phyloP scores from a whole-genome alignment of 2,888 invertebrate species.

The Lepidonotus clava region DNA sequence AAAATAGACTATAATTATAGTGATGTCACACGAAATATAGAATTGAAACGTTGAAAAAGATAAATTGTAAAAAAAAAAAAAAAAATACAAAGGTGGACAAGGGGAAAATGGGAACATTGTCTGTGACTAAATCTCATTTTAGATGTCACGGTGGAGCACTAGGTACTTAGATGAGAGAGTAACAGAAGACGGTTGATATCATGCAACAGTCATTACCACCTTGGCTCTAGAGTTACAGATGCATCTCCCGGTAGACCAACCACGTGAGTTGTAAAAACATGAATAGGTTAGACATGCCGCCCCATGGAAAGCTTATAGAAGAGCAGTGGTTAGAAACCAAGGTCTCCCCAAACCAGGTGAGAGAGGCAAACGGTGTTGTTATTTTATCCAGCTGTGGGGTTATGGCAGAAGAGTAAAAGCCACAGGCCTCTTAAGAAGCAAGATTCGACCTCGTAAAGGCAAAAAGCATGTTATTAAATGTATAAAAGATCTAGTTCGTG shows the following conservation, averaged over 20 bases:
- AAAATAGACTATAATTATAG: background rate
- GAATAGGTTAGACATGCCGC: slow-evolving; percentile 6
- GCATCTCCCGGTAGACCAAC: slow-evolving; percentile 39
- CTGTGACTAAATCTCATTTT: background rate
- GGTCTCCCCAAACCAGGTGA: slow-evolving; percentile 33
- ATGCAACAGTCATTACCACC: slow-evolving; percentile 41
- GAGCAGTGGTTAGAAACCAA: background rate
- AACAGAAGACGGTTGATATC: slow-evolving; percentile 22
- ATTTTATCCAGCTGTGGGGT: slow-evolving; percentile 27
- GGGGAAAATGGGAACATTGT: slow-evolving; percentile 3
- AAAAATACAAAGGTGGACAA: background rate
- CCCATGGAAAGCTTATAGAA: slow-evolving; percentile 33
- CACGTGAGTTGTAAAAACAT: slow-evolving; percentile 36
- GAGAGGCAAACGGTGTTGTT: slow-evolving; percentile 35
- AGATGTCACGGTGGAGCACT: slow-evolving; percentile 35
- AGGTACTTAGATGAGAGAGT: slow-evolving; percentile 1
- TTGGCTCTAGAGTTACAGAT: slow-evolving; percentile 18
- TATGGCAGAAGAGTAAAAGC: background rate
- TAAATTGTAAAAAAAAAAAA: background rate
- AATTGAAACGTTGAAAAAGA: slow-evolving; percentile 26
- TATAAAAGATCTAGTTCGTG: background rate
- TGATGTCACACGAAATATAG: background rate
- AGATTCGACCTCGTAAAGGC: slow-evolving; percentile 13
- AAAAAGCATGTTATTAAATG: slow-evolving; percentile 40
- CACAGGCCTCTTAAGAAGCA: slow-evolving; percentile 34